Evolutionary conservation across 2,797 vertebrate genomes (phyloP), one percentile per base, ranked within the genome.

Genomic region (Siniperca obscura): DNA sequence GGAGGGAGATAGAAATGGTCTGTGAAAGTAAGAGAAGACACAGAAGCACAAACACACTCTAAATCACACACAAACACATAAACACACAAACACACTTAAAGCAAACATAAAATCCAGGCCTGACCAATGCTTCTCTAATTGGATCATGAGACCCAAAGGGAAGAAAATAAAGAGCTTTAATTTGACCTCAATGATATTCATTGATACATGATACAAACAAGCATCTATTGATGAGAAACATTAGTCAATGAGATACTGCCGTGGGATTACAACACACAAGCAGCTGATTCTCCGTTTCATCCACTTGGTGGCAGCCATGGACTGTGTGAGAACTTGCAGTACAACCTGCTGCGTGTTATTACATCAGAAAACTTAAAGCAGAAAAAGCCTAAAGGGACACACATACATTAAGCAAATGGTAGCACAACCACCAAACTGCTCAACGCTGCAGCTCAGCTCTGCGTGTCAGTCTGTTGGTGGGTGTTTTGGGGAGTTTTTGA

Each of bases 291-390:
- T 72, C 76, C 1, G 0, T n/a, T 72, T 75, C 4, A 5, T 79
- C 93, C 94, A 93, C 91, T 93, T 87, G 94, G 85, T 89, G 94
- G 94, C 92, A 90, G 84, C 84, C 40, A 25, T 17, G 89, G 76
- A 86, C 84, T 19, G 82, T 0, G 53, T 9, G 70, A 80, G 78
- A 42, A 8, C n/a, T 7, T 3, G 25, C 82, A 88, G 92, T 86
- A 91, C 89, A 92, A 80, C 88, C 90, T 88, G 91, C 90, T 91
- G 92, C 74, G 44, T 70, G 81, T 85, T 90, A 84, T 93, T 94
- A 91, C 92, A 91, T 93, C 92, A 94, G 91, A 93, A 92, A 94
- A 92, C 88, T 81, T 90, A 76, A 91, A 92, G 91, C 89, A 91
- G 86, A 89, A 77, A 21, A 90, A 80, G 87, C 91, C 90, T 83